A percentile compares a stretch with the other conserved stretches of the same genome.
phyloP scores from a whole-genome alignment of 2,113 vertebrate species.

The Hystrix brachyura region DNA sequence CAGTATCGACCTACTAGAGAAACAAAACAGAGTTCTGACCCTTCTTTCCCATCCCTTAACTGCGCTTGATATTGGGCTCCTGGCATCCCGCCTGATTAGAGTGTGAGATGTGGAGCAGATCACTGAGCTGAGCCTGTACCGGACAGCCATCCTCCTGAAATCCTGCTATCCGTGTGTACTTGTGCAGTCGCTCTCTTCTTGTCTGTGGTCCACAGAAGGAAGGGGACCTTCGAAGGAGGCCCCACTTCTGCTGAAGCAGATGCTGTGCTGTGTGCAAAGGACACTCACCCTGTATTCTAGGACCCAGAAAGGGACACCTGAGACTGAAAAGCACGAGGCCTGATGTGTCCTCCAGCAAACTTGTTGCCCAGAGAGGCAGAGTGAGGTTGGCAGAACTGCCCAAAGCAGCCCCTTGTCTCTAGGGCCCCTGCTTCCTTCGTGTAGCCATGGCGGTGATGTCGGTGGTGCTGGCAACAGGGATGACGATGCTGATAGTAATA shows the following conservation, averaged over 20 bases:
- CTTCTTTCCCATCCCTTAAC: background rate
- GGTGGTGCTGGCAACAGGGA: background rate
- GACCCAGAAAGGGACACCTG: background rate
- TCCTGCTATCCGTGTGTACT: background rate
- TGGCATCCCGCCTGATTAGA: background rate
- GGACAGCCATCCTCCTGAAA: background rate
- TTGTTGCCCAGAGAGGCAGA: conserved; percentile 24
- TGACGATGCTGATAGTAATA: background rate
- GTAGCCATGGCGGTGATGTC: background rate
- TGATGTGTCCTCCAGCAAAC: background rate
- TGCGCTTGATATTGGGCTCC: background rate
- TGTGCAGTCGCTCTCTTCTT: background rate
- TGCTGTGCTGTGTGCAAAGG: background rate
- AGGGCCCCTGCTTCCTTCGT: background rate
- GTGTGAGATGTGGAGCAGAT: background rate
- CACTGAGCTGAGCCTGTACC: background rate
- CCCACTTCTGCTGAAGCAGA: background rate
- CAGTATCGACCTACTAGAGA: background rate
- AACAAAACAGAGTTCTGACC: background rate
- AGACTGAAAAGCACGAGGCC: background rate
- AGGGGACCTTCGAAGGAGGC: background rate
- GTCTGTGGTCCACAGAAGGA: background rate
- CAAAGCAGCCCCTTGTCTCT: background rate
- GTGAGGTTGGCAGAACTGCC: background rate
- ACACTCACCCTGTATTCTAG: background rate